Percentiles rank a stretch among this genome's conserved stretches.
phyloP scores from a whole-genome alignment of 2,113 vertebrate species.

The Microcebus griseorufus region DNA sequence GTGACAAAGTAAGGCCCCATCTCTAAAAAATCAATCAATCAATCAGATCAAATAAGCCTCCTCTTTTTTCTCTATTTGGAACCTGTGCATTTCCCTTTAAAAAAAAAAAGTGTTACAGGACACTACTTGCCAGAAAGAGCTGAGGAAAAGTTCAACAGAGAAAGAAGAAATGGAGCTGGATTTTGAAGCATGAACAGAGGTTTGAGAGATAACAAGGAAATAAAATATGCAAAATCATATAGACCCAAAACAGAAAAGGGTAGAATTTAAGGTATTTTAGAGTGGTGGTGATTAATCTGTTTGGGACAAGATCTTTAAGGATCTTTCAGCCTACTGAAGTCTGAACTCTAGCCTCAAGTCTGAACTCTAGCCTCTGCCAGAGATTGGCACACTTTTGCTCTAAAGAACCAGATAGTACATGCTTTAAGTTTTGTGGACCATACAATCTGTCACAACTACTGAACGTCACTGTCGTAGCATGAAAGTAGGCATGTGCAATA shows the following conservation, averaged over 20 bases:
- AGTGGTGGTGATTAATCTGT: background rate
- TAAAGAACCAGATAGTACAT: background rate
- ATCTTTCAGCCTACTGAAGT: background rate
- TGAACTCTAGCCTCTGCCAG: background rate
- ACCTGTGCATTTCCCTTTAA: too few species aligned
- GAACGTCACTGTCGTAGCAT: background rate
- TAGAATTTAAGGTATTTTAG: background rate
- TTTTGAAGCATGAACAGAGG: background rate
- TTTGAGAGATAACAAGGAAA: background rate
- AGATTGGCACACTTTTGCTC: background rate
- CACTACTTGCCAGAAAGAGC: background rate
- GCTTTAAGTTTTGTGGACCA: background rate
- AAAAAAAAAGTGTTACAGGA: background rate
- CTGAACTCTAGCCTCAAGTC: background rate
- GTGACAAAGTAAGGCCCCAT: too few species aligned
- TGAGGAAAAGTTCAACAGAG: background rate
- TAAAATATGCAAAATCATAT: background rate
- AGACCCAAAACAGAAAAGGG: background rate
- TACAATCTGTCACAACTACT: background rate
- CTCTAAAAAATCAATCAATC: too few species aligned
- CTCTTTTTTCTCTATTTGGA: too few species aligned
- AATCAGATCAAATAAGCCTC: too few species aligned
- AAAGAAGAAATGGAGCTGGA: background rate
- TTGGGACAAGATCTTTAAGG: background rate
- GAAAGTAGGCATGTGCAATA: background rate